Conservation (phyloP, 2,797 vertebrate species). For the Ceyx erithaca region DNA sequence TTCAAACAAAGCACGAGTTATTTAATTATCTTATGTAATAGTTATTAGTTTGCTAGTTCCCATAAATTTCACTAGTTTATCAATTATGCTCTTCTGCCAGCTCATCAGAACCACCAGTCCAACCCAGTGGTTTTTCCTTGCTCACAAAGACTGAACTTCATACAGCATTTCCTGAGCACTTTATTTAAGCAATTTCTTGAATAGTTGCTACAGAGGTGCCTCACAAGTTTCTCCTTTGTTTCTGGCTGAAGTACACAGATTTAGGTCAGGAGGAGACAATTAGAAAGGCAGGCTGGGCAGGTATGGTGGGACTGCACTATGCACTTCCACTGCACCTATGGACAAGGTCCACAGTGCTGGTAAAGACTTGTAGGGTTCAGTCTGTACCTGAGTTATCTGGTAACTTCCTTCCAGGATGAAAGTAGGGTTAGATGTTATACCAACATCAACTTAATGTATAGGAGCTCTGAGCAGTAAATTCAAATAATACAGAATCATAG, state of each 20-base stretch:
- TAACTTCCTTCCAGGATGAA: not conserved
- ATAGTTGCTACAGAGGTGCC: not conserved
- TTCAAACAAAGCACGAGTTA: not conserved
- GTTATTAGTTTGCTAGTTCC: not conserved
- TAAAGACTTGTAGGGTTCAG: not conserved
- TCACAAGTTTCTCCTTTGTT: not conserved
- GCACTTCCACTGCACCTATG: not conserved
- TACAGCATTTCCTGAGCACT: not conserved
- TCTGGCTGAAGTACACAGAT: not conserved
- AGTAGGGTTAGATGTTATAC: not conserved
- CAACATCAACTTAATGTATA: not conserved
- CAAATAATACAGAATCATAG: not conserved
- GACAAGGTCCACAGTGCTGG: not conserved
- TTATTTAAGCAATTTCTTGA: not conserved
- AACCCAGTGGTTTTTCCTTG: accelerated
- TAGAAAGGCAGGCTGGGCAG: not conserved
- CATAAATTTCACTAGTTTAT: not conserved
- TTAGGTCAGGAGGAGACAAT: not conserved
- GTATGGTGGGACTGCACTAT: not conserved
- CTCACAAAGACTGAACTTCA: not conserved
- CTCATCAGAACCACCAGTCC: not conserved
- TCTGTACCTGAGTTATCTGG: not conserved
- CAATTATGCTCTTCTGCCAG: not conserved
- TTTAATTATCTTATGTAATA: not conserved
- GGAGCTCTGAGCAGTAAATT: not conserved